Percentiles rank a stretch among this genome's conserved stretches.
These are phyloP conservation scores for Schizothorax lantsangensis DNA, from an alignment of 2,797 vertebrate genomes.

Conservation along the genomic window DNA sequence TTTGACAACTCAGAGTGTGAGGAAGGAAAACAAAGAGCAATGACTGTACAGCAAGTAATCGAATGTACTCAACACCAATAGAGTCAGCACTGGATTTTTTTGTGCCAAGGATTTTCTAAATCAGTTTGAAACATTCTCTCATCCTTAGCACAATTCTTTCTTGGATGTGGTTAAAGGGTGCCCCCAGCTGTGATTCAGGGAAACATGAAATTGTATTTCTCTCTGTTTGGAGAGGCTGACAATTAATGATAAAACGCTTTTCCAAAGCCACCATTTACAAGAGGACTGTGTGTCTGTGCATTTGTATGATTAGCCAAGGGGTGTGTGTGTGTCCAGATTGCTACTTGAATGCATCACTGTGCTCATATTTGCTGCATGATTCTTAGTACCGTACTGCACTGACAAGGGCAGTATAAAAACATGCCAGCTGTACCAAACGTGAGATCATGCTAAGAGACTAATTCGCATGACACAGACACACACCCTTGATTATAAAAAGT, in stretches of 20 bases:
- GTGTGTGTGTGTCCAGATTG: conserved; percentile 25
- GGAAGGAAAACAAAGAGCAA: conserved; percentile 20
- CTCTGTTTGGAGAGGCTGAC: conserved; percentile 63
- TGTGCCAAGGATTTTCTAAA: conserved; percentile 53
- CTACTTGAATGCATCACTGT: conserved; percentile 31
- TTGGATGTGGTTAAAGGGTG: conserved; percentile 59
- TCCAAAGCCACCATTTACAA: conserved; percentile 13
- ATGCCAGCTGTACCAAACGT: not conserved
- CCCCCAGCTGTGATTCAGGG: conserved; percentile 57
- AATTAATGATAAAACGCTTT: conserved; percentile 32
- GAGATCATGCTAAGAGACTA: not conserved
- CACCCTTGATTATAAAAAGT: not conserved
- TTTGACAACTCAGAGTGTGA: conserved; percentile 20
- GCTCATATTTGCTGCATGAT: conserved; percentile 31
- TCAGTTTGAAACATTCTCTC: conserved; percentile 46
- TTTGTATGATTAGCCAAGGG: conserved; percentile 13
- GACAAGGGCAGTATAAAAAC: not conserved
- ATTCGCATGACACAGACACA: not conserved
- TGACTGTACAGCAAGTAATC: conserved; percentile 35
- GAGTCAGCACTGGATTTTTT: conserved; percentile 32
- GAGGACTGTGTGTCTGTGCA: conserved; percentile 28
- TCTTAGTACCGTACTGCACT: not conserved
- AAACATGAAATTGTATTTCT: conserved; percentile 67
- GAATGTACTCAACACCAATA: conserved; percentile 31
- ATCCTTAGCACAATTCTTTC: conserved; percentile 62